phyloP scores from a whole-genome alignment of 1,140 invertebrate species.

The Triops cancriformis region DNA sequence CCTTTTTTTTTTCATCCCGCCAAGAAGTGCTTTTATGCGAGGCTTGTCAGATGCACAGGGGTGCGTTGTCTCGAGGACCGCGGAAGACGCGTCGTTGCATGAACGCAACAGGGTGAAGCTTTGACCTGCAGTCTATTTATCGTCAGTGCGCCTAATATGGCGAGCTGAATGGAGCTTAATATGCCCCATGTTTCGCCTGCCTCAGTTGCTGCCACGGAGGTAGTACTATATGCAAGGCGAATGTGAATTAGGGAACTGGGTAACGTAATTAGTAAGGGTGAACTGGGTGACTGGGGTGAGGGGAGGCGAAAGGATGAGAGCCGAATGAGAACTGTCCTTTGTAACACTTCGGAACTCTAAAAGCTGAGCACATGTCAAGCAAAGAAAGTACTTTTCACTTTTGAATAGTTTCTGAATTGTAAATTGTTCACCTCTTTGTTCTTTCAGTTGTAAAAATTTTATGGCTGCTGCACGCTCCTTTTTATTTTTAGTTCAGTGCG shows the following conservation, averaged over 20 bases:
- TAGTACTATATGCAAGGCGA: background rate
- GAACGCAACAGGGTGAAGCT: background rate
- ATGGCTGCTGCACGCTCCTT: too few relatives aligned
- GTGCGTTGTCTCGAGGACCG: background rate
- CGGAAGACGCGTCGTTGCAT: background rate
- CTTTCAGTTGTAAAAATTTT: too few relatives aligned
- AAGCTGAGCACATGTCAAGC: background rate
- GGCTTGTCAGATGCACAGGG: background rate
- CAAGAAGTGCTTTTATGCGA: background rate
- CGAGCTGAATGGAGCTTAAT: background rate
- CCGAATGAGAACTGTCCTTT: background rate
- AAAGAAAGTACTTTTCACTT: background rate
- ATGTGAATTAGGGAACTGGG: background rate
- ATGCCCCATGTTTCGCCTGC: background rate
- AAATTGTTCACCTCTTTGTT: too few relatives aligned
- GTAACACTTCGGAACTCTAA: background rate
- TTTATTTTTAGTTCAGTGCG: too few relatives aligned
- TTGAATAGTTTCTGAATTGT: background rate
- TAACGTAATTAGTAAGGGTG: slow-evolving; percentile 7
- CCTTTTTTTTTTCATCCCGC: background rate
- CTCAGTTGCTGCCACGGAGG: background rate
- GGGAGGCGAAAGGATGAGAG: background rate
- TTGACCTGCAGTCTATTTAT: background rate
- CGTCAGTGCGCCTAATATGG: too few relatives aligned
- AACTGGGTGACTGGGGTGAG: background rate